Conservation (phyloP, 2,797 vertebrate species). For the Gallinago solitaria region DNA sequence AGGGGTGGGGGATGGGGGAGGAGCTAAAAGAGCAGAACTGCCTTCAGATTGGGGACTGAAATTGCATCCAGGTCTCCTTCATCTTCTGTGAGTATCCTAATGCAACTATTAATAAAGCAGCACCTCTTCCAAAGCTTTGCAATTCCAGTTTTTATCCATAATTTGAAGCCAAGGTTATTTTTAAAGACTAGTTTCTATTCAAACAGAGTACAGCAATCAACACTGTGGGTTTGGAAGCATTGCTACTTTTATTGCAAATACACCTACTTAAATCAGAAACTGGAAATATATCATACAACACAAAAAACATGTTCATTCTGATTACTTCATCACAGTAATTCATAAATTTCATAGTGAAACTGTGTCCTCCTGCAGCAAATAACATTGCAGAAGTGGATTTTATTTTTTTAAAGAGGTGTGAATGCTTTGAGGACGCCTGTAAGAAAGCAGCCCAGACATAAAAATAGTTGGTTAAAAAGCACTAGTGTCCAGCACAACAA, state of each 20-base stretch:
- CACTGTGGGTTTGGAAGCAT: background rate
- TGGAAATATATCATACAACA: background rate
- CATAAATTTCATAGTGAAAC: background rate
- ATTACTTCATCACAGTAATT: background rate
- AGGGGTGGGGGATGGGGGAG: too few relatives aligned
- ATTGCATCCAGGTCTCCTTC: background rate
- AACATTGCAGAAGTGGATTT: background rate
- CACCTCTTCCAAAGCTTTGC: fast-evolving
- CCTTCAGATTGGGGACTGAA: background rate
- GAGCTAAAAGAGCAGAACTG: background rate
- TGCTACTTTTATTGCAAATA: background rate
- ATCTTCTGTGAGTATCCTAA: background rate
- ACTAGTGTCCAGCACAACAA: background rate
- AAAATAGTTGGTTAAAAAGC: background rate
- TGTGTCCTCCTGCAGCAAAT: background rate
- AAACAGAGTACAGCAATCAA: background rate
- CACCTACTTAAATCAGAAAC: background rate
- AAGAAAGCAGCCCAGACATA: background rate
- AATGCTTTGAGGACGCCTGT: background rate
- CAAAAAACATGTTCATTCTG: background rate
- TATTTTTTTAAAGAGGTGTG: background rate
- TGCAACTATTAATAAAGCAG: background rate
- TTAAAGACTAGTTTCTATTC: background rate
- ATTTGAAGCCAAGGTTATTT: background rate
- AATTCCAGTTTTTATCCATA: background rate